These are phyloP conservation scores for Onychomys arenicola DNA, from an alignment of 2,797 vertebrate genomes.

Conservation along the genomic window DNA sequence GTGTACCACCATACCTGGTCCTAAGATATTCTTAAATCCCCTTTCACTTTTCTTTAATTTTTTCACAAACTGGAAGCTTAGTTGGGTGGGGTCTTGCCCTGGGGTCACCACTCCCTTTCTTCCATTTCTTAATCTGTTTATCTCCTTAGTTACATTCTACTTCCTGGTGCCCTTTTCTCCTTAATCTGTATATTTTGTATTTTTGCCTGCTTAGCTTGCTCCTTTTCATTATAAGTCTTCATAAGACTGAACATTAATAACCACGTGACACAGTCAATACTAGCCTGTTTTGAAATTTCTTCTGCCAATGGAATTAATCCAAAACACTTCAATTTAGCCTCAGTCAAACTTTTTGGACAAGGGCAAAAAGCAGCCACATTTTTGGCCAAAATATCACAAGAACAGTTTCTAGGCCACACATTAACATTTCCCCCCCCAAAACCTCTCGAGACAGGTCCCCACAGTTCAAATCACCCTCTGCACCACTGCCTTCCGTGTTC, in stretches of 20 bases:
- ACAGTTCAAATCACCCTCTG: not conserved
- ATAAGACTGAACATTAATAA: not conserved
- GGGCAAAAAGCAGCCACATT: not conserved
- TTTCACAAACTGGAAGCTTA: not conserved
- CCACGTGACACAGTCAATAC: not conserved
- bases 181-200: not conserved
- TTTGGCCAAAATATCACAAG: not conserved
- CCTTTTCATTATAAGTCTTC: not conserved
- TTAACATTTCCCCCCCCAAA: not conserved
- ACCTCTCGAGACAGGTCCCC: not conserved
- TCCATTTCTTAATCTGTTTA: not conserved
- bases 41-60: not conserved
- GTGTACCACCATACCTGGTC: not conserved
- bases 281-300: not conserved
- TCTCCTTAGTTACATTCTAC: not conserved
- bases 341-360: not conserved
- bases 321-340: not conserved
- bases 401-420: not conserved
- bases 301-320: not conserved
- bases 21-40: not conserved
- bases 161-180: not conserved
- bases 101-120: not conserved
- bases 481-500: not conserved
- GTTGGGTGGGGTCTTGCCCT: not conserved
- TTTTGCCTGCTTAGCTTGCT: not conserved